A percentile compares a stretch with the other conserved stretches of the same genome.
phyloP scores from a whole-genome alignment of 2,888 invertebrate genomes.

The Machimus rusticus region DNA sequence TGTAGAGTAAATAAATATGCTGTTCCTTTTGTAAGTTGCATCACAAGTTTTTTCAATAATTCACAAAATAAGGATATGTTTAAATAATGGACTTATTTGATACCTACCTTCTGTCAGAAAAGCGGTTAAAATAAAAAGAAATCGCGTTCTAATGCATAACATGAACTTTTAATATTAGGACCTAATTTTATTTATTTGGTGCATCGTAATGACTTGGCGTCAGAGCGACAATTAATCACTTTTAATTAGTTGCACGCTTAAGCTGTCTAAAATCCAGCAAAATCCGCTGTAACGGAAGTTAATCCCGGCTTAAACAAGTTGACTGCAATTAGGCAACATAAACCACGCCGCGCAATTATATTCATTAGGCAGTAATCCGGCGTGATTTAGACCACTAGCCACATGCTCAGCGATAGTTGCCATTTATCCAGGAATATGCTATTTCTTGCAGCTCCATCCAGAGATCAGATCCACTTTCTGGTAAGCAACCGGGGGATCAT shows the following conservation, averaged over 20 bases:
- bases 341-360: constrained; percentile 19
- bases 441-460: constrained; percentile 14
- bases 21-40: no score
- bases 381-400: not conserved
- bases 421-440: not conserved
- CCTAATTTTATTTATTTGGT: not conserved
- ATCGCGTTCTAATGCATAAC: no score
- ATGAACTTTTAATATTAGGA: no score
- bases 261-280: not conserved
- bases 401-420: not conserved
- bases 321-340: constrained; percentile 6
- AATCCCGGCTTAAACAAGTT: constrained; percentile 1
- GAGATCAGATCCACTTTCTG: constrained; percentile 35
- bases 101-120: no score
- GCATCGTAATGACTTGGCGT: not conserved
- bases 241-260: not conserved
- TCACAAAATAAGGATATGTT: no score
- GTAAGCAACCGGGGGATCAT: constrained; percentile 36
- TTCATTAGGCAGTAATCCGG: constrained; percentile 19
- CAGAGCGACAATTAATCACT: not conserved
- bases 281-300: not conserved
- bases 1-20: no score
- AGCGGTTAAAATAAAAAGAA: no score
- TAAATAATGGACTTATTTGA: no score
- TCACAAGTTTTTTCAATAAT: no score